A percentile compares a stretch with the other conserved stretches of the same genome.
phyloP scores from a whole-genome alignment of 2,797 vertebrate genomes.

The Percopsis omiscomaycus region DNA sequence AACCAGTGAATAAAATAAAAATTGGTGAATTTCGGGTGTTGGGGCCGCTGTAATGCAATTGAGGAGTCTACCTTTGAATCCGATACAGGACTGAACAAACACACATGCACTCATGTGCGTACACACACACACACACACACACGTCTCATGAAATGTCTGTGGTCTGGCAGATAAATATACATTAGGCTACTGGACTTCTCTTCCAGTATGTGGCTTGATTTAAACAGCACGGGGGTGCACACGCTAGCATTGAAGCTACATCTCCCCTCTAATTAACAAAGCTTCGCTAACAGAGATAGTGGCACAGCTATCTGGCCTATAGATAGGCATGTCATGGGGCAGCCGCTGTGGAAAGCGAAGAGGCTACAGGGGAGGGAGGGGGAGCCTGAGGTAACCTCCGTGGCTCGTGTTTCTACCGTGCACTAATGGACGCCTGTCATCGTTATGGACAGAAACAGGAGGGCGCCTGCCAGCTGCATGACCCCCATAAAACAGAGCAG shows the following conservation, averaged over 20 bases:
- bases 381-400: slow-evolving; percentile 66
- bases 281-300: slow-evolving; percentile 59
- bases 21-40: no score
- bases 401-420: slow-evolving; percentile 75
- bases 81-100: not conserved
- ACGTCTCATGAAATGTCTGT: not conserved
- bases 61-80: no score
- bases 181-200: slow-evolving; percentile 29
- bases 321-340: slow-evolving; percentile 56
- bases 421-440: slow-evolving; percentile 80
- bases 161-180: no score
- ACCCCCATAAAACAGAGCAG: slow-evolving; percentile 80
- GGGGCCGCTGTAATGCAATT: no score
- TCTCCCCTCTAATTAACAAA: slow-evolving; percentile 51
- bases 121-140: not conserved
- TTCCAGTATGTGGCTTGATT: slow-evolving; percentile 38
- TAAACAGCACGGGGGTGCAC: slow-evolving; percentile 42
- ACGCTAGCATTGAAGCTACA: slow-evolving; percentile 41
- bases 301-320: slow-evolving; percentile 63
- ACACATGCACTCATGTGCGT: slow-evolving; percentile 2
- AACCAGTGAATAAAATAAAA: no score
- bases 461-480: slow-evolving; percentile 80
- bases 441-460: slow-evolving; percentile 79
- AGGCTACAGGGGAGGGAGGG: slow-evolving; percentile 31
- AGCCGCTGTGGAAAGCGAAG: slow-evolving; percentile 64